A percentile compares a stretch with the other conserved stretches of the same genome.
Conservation (phyloP, 2,888 invertebrate genomes). For the Melipona beecheii region DNA sequence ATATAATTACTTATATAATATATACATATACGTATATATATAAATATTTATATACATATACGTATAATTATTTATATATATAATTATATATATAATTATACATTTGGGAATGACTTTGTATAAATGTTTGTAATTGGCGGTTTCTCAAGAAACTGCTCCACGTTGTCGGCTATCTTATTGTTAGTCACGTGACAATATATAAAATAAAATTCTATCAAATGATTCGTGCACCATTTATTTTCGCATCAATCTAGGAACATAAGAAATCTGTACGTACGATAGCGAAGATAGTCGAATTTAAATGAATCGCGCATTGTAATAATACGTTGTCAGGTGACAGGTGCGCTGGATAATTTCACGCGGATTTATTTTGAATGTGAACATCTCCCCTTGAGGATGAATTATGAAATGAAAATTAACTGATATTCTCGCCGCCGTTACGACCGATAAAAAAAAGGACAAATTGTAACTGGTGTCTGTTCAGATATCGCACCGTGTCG, state of each 20-base stretch:
- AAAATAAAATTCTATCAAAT: constrained; percentile 70
- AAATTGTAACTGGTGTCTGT: constrained; percentile 45
- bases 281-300: constrained; percentile 25
- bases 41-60: not conserved
- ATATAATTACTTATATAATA: too few species aligned
- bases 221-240: constrained; percentile 46
- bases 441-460: not conserved
- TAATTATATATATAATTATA: constrained; percentile 9
- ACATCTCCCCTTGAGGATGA: constrained; percentile 23
- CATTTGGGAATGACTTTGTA: constrained; percentile 70
- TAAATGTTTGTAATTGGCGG: constrained; percentile 74
- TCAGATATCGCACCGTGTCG: not conserved
- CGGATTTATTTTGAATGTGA: constrained; percentile 10
- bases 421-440: constrained; percentile 20
- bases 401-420: constrained; percentile 45
- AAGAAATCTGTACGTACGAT: constrained; percentile 7
- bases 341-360: constrained; percentile 32
- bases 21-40: too few species aligned
- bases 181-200: constrained; percentile 76
- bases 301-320: constrained; percentile 4
- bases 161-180: constrained; percentile 70
- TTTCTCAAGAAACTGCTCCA: constrained; percentile 61
- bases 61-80: constrained; percentile 8
- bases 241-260: constrained; percentile 15
- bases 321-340: constrained; percentile 40